A percentile compares a stretch with the other conserved stretches of the same genome.
phyloP scores from a whole-genome alignment of 30 jellyfish, hydroid and myxozoan genomes.

The Aurelia coerulea region DNA sequence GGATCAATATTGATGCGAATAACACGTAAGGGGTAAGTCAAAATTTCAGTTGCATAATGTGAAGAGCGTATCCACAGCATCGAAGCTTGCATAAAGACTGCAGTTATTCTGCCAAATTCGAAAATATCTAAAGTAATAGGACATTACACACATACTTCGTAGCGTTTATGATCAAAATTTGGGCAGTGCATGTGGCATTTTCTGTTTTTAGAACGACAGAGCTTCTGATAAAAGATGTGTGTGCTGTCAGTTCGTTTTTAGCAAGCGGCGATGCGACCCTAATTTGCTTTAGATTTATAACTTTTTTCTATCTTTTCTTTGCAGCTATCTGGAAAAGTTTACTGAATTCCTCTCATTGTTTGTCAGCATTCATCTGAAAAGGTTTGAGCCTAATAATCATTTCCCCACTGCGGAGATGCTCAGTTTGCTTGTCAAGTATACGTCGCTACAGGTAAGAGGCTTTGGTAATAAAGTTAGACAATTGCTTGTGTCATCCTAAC shows the following conservation, averaged over 20 bases:
- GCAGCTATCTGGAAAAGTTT: slow-evolving; percentile 94
- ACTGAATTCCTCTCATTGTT: slow-evolving; percentile 88
- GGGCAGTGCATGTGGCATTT: no score
- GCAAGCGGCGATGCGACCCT: no score
- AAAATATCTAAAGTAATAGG: no score
- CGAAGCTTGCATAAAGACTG: not conserved
- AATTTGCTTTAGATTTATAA: no score
- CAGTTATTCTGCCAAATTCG: not conserved
- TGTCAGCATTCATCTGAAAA: slow-evolving; percentile 86
- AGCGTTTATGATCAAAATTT: no score
- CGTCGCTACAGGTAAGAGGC: slow-evolving; percentile 77
- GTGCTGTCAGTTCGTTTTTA: no score
- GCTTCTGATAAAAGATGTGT: no score
- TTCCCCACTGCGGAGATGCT: slow-evolving; percentile 91
- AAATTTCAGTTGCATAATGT: not conserved
- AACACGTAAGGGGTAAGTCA: slow-evolving; percentile 66
- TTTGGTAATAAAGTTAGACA: not conserved
- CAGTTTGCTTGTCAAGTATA: slow-evolving; percentile 73
- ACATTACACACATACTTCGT: no score
- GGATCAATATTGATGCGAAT: slow-evolving; percentile 39
- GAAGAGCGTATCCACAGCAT: not conserved
- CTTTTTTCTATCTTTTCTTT: slow-evolving; percentile 12
- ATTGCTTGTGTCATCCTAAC: no score
- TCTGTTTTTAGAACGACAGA: no score
- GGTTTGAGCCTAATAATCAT: slow-evolving; percentile 89